These are phyloP conservation scores for Popillia japonica DNA, from an alignment of 1,140 invertebrate species.

Conservation along the genomic window DNA sequence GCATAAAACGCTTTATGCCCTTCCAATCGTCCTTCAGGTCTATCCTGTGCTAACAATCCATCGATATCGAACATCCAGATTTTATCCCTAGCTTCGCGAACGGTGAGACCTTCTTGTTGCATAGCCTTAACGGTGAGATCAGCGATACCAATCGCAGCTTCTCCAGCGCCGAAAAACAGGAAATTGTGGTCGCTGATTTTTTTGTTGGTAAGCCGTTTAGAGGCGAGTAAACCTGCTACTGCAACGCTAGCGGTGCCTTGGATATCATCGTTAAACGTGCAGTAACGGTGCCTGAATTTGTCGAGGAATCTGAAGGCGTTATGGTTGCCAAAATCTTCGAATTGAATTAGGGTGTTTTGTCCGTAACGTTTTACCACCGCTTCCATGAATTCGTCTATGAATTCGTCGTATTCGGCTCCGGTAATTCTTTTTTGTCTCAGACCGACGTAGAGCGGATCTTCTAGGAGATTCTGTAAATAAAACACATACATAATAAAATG, in stretches of 20 bases:
- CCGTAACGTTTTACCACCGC: constrained; percentile 91
- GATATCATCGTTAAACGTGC: constrained; percentile 98
- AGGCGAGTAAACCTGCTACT: constrained; percentile 85
- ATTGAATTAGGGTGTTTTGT: constrained; percentile 89
- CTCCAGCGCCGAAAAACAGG: constrained; percentile 92
- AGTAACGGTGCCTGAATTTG: constrained; percentile 87
- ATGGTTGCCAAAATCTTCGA: constrained; percentile 95
- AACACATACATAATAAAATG: too few relatives aligned
- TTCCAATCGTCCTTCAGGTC: constrained; percentile 76
- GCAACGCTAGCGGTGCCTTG: constrained; percentile 95
- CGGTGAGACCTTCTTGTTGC: constrained; percentile 79
- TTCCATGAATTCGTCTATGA: constrained; percentile 98
- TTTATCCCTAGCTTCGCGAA: constrained; percentile 78
- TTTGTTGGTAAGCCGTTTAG: constrained; percentile 79
- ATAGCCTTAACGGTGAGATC: constrained; percentile 87
- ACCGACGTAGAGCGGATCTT: constrained; percentile 97
- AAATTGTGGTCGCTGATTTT: constrained; percentile 84
- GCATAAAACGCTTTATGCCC: constrained; percentile 84
- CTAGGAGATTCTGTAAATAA: constrained; percentile 73
- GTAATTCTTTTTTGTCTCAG: constrained; percentile 84
- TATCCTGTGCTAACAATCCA: constrained; percentile 77
- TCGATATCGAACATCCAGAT: constrained; percentile 93
- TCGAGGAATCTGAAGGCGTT: constrained; percentile 93
- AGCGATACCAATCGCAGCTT: constrained; percentile 83
- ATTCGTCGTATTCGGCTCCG: constrained; percentile 90